Evolutionary conservation across 2,797 vertebrate genomes (phyloP), one percentile per base, ranked within the genome.

Genomic region (Spinus olivaceus): DNA sequence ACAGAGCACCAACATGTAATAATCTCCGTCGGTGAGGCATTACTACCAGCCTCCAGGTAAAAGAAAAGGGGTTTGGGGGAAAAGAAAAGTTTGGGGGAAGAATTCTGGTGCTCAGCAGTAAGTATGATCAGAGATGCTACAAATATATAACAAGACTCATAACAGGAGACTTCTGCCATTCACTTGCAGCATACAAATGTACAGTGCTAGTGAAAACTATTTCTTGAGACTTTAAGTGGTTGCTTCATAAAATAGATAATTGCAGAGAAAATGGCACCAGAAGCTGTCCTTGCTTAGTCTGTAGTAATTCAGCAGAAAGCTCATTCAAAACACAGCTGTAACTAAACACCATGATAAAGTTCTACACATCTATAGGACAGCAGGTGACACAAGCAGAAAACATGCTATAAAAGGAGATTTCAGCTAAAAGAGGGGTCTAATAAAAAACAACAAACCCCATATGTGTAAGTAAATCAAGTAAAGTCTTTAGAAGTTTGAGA

Each of bases 1-100:
- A 30, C 69, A 66, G 32, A 91, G 56, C 59, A 16, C 5, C 33
- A 53, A 41, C 5, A 23, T 65, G 7, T 39, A 73, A 46, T 5
- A 51, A 7, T 33, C 9, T 65, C 13, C 37, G 6, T 42, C 35
- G 21, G 5, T 4, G 3, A 79, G 44, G 25, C 10, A 42, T 57
- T 74, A 27, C 27, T 81, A 28, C 30, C 30, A 56, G 23, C 12
- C 33, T 49, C 6, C 33, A 8, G 19, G 21, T 9, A 9, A 41
- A 67, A 37, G 12, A 4, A 12, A 12, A 3, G 2, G 5, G 16
- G 2, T 1, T 4, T 22, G 9, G 5, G 25, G 12, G 2, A 39
- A 46, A 39, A 39, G 37, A 39, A 39, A 39, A 39, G 2, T 1
- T 4, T 22, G 9, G 5, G 25, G 12, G 2, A 39, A 46, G 44